phyloP scores from a whole-genome alignment of 2,797 vertebrate genomes.

The Amblyraja radiata region DNA sequence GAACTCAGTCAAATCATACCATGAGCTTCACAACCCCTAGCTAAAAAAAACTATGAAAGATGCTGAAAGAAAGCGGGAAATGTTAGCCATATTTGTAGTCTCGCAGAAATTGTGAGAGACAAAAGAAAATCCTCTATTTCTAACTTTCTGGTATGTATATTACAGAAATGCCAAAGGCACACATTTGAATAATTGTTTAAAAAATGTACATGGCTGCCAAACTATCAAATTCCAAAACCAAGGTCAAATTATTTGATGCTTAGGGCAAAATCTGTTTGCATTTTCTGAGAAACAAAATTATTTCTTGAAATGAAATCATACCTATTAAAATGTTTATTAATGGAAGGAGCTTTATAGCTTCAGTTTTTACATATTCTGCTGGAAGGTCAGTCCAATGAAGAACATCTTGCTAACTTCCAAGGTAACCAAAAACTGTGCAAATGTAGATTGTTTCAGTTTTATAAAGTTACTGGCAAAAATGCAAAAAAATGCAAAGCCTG shows the following conservation, averaged over 20 bases:
- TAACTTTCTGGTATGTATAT: background rate
- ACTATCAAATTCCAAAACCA: background rate
- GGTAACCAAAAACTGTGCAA: background rate
- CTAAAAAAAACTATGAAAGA: background rate
- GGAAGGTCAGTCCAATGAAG: background rate
- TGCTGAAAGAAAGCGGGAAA: background rate
- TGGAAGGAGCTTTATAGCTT: background rate
- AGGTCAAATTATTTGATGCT: background rate
- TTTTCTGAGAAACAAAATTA: background rate
- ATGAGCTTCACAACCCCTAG: background rate
- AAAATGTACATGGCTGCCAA: background rate
- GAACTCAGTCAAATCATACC: background rate
- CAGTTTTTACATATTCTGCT: background rate
- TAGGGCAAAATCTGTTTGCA: background rate
- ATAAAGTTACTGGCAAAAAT: background rate
- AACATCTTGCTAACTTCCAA: background rate
- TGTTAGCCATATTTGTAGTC: background rate
- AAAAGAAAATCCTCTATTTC: background rate
- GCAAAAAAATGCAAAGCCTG: background rate
- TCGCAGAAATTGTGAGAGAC: background rate
- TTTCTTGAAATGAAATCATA: background rate
- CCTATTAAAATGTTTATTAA: background rate
- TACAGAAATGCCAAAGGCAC: background rate
- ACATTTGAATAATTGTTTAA: background rate
- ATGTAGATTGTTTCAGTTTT: background rate